Conservation (phyloP, 2,888 invertebrate species). For the Ophioninae sp. region DNA sequence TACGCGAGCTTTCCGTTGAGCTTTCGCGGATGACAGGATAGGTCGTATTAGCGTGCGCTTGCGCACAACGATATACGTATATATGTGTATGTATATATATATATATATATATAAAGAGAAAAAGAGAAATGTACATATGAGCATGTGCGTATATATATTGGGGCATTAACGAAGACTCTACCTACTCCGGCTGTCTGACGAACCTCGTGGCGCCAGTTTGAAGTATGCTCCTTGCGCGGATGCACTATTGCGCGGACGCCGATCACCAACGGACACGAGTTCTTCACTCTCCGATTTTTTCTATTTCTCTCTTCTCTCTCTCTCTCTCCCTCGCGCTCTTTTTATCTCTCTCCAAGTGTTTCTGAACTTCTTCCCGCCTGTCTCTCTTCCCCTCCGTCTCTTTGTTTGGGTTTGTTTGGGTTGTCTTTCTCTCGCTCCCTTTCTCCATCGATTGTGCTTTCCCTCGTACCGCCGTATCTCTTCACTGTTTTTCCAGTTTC, state of each 20-base stretch:
- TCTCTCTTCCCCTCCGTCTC: too few species aligned
- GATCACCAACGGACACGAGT: conserved; percentile 57
- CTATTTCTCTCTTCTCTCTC: neutral
- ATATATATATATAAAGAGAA: conserved; percentile 71
- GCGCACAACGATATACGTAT: conserved; percentile 50
- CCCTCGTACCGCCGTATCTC: too few species aligned
- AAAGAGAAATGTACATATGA: conserved; percentile 60
- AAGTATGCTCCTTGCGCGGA: conserved; percentile 79
- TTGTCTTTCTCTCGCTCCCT: too few species aligned
- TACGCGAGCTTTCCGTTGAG: conserved; percentile 54
- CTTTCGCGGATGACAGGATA: conserved; percentile 58
- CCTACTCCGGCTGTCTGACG: conserved; percentile 68
- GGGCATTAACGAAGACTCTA: conserved; percentile 73
- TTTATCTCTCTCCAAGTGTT: too few species aligned
- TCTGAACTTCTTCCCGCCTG: too few species aligned
- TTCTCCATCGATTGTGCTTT: too few species aligned
- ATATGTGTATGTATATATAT: conserved; percentile 33
- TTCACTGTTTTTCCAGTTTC: too few species aligned
- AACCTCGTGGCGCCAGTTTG: conserved; percentile 80
- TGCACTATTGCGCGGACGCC: conserved; percentile 74
- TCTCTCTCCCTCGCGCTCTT: neutral
- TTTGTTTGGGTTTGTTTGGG: too few species aligned
- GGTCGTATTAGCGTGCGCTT: conserved; percentile 48
- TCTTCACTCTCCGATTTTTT: conserved; percentile 6
- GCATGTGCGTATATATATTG: conserved; percentile 62